Conservation (phyloP, 2,797 vertebrate species). For the Clarias pachynema region DNA sequence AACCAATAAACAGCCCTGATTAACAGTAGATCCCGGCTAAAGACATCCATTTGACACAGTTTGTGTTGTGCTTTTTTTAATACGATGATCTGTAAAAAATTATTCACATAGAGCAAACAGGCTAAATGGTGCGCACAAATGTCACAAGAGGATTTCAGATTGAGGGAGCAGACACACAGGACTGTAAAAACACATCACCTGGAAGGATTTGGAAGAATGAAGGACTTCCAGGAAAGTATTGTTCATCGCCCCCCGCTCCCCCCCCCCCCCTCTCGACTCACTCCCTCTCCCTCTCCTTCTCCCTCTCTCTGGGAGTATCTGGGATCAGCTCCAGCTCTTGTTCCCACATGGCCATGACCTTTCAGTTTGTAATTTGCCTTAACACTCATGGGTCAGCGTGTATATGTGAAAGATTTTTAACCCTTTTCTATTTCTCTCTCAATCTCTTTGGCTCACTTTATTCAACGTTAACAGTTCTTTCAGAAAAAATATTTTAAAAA, state of each 20-base stretch:
- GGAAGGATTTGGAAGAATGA: constrained; percentile 23
- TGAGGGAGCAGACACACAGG: constrained; percentile 17
- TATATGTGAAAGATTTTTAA: neutral
- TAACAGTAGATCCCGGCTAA: neutral
- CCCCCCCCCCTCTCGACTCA: neutral
- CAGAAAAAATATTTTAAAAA: neutral
- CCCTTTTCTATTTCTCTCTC: neutral
- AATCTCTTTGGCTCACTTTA: neutral
- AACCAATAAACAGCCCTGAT: constrained; percentile 2
- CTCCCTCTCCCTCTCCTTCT: neutral
- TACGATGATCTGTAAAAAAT: neutral
- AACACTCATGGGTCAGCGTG: constrained; percentile 13
- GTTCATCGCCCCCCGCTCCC: neutral
- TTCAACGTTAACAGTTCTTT: neutral
- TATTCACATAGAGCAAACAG: neutral
- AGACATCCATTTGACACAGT: neutral
- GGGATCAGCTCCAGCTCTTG: constrained; percentile 37
- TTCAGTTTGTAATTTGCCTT: constrained; percentile 23
- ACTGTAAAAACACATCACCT: constrained; percentile 14
- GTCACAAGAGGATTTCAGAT: neutral
- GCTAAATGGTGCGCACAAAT: neutral
- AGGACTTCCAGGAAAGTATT: constrained; percentile 31
- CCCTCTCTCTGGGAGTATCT: constrained; percentile 4
- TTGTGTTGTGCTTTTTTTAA: neutral
- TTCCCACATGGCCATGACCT: constrained; percentile 33